A percentile compares a stretch with the other conserved stretches of the same genome.
These are phyloP conservation scores for Avahi laniger DNA, from an alignment of 2,797 vertebrate genomes.

Conservation along the genomic window DNA sequence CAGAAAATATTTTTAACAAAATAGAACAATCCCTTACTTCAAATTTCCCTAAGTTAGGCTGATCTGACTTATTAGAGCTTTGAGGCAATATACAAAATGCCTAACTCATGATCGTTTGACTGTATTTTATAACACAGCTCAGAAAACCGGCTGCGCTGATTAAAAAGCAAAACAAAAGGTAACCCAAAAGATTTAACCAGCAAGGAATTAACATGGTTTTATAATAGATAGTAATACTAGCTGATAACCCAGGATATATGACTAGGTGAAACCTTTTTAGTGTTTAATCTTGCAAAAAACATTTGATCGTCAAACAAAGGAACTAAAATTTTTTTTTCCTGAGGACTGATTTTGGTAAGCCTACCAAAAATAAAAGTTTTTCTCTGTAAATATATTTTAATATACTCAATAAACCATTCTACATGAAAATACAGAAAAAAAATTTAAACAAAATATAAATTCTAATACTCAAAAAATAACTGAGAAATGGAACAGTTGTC, in stretches of 20 bases:
- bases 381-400: slow-evolving; percentile 35
- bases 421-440: background rate
- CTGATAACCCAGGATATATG: background rate
- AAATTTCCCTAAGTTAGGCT: background rate
- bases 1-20: slow-evolving; percentile 18
- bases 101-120: background rate
- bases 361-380: slow-evolving; percentile 23
- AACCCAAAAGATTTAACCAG: background rate
- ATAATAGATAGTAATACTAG: background rate
- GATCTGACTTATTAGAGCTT: background rate
- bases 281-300: background rate
- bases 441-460: slow-evolving; percentile 24
- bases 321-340: background rate
- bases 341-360: background rate
- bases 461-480: background rate
- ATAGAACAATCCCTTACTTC: background rate
- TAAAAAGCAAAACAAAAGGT: slow-evolving; percentile 14
- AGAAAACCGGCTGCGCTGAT: background rate
- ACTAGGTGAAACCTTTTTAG: background rate
- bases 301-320: slow-evolving; percentile 32
- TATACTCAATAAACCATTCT: background rate
- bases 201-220: background rate
- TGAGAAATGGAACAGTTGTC: background rate
- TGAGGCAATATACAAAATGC: background rate
- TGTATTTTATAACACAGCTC: slow-evolving; percentile 5